Evolutionary conservation across 2,113 vertebrate species (phyloP).

Genomic region (Mola mola): DNA sequence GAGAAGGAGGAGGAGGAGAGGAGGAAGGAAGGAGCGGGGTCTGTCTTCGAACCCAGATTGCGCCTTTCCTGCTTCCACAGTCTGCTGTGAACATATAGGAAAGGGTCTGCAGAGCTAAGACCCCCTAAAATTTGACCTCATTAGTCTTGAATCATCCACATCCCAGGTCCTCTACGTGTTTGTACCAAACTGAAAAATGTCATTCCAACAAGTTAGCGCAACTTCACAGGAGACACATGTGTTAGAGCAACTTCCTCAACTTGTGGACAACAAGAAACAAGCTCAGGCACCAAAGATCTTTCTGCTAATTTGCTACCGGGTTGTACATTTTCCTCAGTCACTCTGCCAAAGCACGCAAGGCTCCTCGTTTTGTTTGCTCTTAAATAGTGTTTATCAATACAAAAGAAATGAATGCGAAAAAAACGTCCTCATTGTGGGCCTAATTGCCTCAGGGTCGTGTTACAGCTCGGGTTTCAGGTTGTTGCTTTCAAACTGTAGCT

Average conservation of each 20-base stretch:
- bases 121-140: slow-evolving; percentile 30
- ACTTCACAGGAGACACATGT: slow-evolving; percentile 53
- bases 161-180: no score
- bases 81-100: slow-evolving; percentile 71
- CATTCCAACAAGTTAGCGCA: slow-evolving; percentile 39
- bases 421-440: slow-evolving; percentile 79
- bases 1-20: slow-evolving; percentile 50
- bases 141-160: slow-evolving; percentile 14
- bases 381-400: slow-evolving; percentile 78
- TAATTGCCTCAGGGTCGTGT: slow-evolving; percentile 83
- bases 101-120: slow-evolving; percentile 31
- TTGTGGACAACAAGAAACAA: slow-evolving; percentile 20
- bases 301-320: slow-evolving; percentile 27
- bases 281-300: neutral
- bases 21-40: no score
- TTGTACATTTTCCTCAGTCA: slow-evolving; percentile 22
- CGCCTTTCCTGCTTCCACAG: slow-evolving; percentile 32
- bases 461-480: slow-evolving; percentile 82
- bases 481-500: slow-evolving; percentile 81
- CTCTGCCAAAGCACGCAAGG: slow-evolving; percentile 35
- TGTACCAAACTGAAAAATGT: no score
- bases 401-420: slow-evolving; percentile 75
- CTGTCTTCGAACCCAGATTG: no score
- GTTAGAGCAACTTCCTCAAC: slow-evolving; percentile 25
- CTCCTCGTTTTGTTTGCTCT: slow-evolving; percentile 69